Conservation (phyloP, 2,888 invertebrate genomes). For the Calameuta pallipes region DNA sequence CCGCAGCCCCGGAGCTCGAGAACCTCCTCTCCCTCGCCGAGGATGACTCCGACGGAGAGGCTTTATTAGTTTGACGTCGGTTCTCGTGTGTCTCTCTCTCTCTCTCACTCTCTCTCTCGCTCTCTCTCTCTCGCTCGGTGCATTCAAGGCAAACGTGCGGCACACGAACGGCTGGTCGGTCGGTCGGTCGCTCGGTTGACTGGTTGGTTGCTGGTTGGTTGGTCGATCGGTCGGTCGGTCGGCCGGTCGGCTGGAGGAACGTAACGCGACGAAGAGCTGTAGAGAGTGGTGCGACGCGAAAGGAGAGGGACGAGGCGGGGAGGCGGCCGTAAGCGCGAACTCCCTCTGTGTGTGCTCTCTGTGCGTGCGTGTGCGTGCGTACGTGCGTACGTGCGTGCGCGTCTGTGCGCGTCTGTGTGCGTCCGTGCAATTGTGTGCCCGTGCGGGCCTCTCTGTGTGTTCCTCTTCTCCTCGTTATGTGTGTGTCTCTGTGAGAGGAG, state of each 20-base stretch:
- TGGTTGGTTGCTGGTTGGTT: not conserved
- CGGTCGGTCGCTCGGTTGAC: not conserved
- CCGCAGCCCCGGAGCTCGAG: not conserved
- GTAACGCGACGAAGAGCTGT: not conserved
- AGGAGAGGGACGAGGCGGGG: not conserved
- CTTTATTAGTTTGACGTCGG: not conserved
- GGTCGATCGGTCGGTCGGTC: slow-evolving; percentile 22
- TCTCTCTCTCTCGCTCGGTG: not conserved
- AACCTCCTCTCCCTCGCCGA: not conserved
- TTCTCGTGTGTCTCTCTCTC: not conserved
- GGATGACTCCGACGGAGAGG: not conserved
- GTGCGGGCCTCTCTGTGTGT: not conserved
- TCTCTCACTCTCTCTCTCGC: too few relatives aligned
- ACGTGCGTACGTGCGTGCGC: not conserved
- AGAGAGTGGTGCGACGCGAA: slow-evolving; percentile 15
- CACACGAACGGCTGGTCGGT: not conserved
- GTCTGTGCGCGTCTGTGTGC: not conserved
- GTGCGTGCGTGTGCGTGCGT: not conserved
- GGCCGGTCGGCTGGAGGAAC: slow-evolving; percentile 15
- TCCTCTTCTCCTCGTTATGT: not conserved
- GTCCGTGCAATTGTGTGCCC: not conserved
- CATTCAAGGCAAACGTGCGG: not conserved
- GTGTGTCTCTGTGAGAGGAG: not conserved
- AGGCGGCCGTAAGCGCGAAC: not conserved
- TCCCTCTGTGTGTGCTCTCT: not conserved